These are phyloP conservation scores for Poeciliopsis gracilis DNA, from an alignment of 2,797 vertebrate genomes.

Conservation along the genomic window DNA sequence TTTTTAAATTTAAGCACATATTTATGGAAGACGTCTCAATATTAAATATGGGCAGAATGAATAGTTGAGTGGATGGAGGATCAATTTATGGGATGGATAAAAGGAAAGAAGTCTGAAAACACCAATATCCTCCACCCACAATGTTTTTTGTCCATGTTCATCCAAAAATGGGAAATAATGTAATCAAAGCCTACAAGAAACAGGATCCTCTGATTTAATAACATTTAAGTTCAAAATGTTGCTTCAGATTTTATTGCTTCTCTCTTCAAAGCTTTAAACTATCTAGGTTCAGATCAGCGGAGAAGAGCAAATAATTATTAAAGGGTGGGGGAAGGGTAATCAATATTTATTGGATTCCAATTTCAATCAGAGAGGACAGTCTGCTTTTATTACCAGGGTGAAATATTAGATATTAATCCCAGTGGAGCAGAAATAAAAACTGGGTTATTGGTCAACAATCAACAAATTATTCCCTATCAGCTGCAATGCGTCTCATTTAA, in stretches of 20 bases:
- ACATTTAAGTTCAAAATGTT: not conserved
- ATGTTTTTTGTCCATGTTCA: not conserved
- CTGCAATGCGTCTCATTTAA: constrained; percentile 4
- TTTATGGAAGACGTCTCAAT: not conserved
- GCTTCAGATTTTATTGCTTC: not conserved
- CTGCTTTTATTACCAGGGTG: not conserved
- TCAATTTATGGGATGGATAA: not conserved
- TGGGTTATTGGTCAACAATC: not conserved
- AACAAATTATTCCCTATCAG: constrained; percentile 11
- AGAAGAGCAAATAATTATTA: constrained; percentile 9
- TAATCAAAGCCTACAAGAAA: not conserved
- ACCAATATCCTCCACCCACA: not conserved
- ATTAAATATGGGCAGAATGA: not conserved
- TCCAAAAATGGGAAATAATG: not conserved
- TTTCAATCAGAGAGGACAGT: constrained; percentile 14
- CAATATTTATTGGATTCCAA: constrained; percentile 10
- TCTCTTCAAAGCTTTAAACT: not conserved
- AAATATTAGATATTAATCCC: not conserved
- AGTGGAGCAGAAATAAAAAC: not conserved
- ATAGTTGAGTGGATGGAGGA: not conserved
- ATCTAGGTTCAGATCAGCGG: not conserved
- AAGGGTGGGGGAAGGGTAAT: constrained; percentile 7
- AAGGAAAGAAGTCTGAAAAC: not conserved
- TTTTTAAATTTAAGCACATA: not conserved
- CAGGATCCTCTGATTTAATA: not conserved